Base-by-base conservation (phyloP, 2,797 vertebrate genomes). In the Thripadectes ignobilis region DNA sequence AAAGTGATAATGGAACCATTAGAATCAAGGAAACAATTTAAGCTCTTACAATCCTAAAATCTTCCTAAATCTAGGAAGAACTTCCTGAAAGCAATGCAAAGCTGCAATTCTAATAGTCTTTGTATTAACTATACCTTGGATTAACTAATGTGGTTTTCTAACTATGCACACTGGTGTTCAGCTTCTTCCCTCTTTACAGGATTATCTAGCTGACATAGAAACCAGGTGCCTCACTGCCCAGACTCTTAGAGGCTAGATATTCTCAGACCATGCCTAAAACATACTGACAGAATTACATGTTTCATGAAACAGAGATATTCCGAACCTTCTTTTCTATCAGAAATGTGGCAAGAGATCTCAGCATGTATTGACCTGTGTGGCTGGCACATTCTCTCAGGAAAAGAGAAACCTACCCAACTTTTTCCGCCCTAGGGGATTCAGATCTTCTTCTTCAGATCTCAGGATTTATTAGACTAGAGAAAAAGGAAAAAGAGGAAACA, bases 1-100 rank as follows among this genome's bases (percentile, higher is more conserved):
- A 51, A 3, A 2, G 2, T 49, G 12, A 16, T 55, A 82, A 57
- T 52, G 20, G 52, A 87, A 52, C 26, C 0, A 0, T 34, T 82
- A 55, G 6, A 12, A 48, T 34, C 10, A 82, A 77, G 29, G 21
- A 85, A 85, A 1, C 7, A 77, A 89, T 87, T 76, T 54, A 73
- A 55, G 7, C 27, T 52, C 26, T 27, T 79, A 45, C 88, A 92
- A 46, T 57, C 27, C 6, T 29, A 72, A 61, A 30, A 26, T 69
- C 18, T 57, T 61, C 27, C 10, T 29, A 77, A 45, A 71, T 27
- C 30, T 49, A 32, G 21, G 20, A 85, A 81, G 23, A 84, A 66
- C 5, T 49, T 62, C 30, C 5, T 58, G 24, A 66, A 88, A 66
- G 58, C 7, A 58, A 41, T 13, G 22, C 4, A 43, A 75, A 68